Evolutionary conservation across 2,797 vertebrate genomes (phyloP).

Genomic region (Acipenser transmontanus): DNA sequence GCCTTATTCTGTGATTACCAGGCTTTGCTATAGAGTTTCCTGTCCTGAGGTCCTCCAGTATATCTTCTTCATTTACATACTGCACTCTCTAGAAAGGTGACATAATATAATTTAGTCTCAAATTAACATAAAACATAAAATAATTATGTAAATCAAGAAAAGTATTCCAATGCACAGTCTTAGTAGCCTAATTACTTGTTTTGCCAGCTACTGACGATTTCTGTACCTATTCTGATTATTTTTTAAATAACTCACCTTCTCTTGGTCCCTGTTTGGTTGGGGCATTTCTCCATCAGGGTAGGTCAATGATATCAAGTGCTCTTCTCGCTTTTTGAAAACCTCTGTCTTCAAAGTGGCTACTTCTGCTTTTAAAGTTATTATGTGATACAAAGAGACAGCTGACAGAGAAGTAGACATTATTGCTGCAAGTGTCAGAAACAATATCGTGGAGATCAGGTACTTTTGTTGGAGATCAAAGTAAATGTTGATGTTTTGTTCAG

Average conservation of each 20-base stretch:
- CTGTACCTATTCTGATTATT: too few species aligned
- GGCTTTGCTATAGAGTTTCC: too few species aligned
- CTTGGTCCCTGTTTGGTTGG: constrained; percentile 18
- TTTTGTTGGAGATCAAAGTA: constrained; percentile 2
- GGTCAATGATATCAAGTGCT: constrained; percentile 21
- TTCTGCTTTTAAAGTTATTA: constrained; percentile 74
- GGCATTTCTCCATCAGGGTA: constrained; percentile 14
- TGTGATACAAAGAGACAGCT: constrained; percentile 68
- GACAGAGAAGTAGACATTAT: constrained; percentile 75
- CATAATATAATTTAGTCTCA: too few species aligned
- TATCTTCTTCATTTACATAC: too few species aligned
- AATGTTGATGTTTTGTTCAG: neutral
- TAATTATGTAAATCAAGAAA: too few species aligned
- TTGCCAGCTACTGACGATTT: too few species aligned
- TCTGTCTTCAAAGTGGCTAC: constrained; percentile 68
- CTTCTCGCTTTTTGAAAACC: constrained; percentile 47
- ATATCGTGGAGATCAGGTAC: constrained; percentile 47
- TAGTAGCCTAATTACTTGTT: too few species aligned
- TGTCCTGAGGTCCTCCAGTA: too few species aligned
- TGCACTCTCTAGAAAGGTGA: too few species aligned
- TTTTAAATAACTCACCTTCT: constrained; percentile 39
- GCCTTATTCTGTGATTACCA: too few species aligned
- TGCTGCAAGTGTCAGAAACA: constrained; percentile 60
- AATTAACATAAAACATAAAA: too few species aligned
- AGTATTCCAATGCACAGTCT: too few species aligned